phyloP scores from a whole-genome alignment of 35 echinoderm and acorn worm genomes.

The Amphiura filiformis region DNA sequence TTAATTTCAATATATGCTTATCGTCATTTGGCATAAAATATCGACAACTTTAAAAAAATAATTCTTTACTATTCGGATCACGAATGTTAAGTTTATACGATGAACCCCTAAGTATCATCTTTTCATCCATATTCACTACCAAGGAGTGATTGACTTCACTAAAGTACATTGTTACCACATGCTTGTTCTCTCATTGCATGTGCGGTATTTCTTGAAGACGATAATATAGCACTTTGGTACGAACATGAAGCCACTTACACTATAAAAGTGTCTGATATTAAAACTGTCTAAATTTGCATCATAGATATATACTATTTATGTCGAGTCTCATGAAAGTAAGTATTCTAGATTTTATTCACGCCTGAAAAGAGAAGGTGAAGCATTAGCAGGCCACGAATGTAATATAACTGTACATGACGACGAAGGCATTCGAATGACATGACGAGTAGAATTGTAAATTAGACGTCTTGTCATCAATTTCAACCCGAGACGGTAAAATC shows the following conservation, averaged over 20 bases:
- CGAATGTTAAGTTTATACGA: not conserved
- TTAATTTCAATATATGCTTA: too few relatives aligned
- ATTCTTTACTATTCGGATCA: not conserved
- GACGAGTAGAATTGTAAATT: conserved; percentile 41
- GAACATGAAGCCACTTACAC: conserved; percentile 64
- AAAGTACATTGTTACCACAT: conserved; percentile 35
- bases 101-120: not conserved
- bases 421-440: conserved; percentile 46
- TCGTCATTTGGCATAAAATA: too few relatives aligned
- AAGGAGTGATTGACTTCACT: conserved; percentile 49
- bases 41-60: too few relatives aligned
- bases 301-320: conserved; percentile 64
- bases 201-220: conserved; percentile 29
- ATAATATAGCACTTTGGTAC: conserved; percentile 70
- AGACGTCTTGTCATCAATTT: conserved; percentile 39
- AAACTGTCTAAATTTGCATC: conserved; percentile 47
- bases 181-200: conserved; percentile 43
- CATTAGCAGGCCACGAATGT: conserved; percentile 39
- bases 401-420: conserved; percentile 58
- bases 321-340: conserved; percentile 73
- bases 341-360: conserved; percentile 66
- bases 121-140: conserved; percentile 33
- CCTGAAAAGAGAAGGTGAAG: conserved; percentile 59
- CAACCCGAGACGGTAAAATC: conserved; percentile 30
- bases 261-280: conserved; percentile 56